Percentiles rank a stretch among this genome's conserved stretches.
Evolutionary conservation across 64 coral and sea anemone genomes (phyloP).

Genomic region (Dendronephthya gigantea): DNA sequence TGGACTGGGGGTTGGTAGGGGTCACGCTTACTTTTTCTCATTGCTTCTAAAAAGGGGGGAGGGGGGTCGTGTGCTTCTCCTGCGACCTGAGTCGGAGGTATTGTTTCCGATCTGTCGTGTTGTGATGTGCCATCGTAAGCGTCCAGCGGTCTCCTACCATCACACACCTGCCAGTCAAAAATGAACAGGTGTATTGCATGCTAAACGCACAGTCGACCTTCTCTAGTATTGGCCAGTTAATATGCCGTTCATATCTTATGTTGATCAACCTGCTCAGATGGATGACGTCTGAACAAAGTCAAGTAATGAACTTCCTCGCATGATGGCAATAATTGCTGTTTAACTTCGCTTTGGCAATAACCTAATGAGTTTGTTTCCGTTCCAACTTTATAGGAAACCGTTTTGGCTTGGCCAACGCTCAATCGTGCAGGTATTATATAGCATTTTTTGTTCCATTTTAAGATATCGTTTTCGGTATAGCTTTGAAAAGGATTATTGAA

Average conservation of each 20-base stretch:
- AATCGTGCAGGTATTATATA: too few species aligned
- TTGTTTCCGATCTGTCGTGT: too few species aligned
- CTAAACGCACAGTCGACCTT: not conserved
- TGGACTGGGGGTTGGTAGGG: too few species aligned
- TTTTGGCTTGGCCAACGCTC: not conserved
- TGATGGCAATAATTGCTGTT: not conserved
- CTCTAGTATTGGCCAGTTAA: not conserved
- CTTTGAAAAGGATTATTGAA: too few species aligned
- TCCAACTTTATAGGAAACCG: not conserved
- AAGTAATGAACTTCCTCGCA: not conserved
- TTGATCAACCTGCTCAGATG: not conserved
- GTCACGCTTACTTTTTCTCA: too few species aligned
- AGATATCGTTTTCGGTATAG: too few species aligned
- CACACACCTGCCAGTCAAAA: not conserved
- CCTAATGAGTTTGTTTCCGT: not conserved
- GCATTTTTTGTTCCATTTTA: too few species aligned
- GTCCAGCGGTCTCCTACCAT: too few species aligned
- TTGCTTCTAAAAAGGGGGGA: too few species aligned
- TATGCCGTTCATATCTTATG: not conserved
- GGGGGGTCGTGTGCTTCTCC: too few species aligned
- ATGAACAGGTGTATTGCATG: not conserved
- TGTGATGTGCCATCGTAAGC: too few species aligned
- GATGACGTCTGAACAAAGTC: not conserved
- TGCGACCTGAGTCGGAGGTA: too few species aligned
- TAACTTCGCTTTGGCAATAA: not conserved